Evolutionary conservation across 2,888 invertebrate genomes (phyloP), one percentile per base, ranked within the genome.

Genomic region (Drosophila kokeensis): DNA sequence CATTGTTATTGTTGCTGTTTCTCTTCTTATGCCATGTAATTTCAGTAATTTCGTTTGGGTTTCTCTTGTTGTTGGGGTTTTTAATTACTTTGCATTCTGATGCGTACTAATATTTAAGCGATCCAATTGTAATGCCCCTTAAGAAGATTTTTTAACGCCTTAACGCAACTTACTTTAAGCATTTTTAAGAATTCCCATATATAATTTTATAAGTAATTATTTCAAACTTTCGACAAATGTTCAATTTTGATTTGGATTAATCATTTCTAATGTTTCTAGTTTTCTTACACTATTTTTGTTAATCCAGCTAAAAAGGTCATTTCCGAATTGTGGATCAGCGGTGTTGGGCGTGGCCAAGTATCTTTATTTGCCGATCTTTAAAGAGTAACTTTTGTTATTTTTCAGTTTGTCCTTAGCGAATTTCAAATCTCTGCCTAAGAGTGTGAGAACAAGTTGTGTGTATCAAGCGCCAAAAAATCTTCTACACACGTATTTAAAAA

Each of bases 11-110:
- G 52, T 63, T 60, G 42, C 13, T 69, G 57, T 36, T 71, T 27
- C 32, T 64, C 49, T 45, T 72, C 69, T 68, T 79, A 63, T 66
- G 57, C 45, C 61, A 62, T 83, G 79, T 74, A 73, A 74, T 82
- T 81, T 72, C 70, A 59, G 82, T 76, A 73, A 84, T 72, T 79
- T 76, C 60, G 65, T 69, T 45, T 77, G 77, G 30, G 64, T 64
- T 24, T 67, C 49, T 62, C 55, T 64, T 67, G 73, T 76, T 69
- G 66, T 73, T 79, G 52, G 59, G 27, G 34, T 69, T 80, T 77
- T 80, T 81, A 74, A 75, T 78, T 79, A 79, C 80, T 76, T 71
- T 76, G 64, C 65, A 79, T 79, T 79, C 53, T 63, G 80, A 79
- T 79, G 76, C 48, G 64, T 67, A 68, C 76, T 76, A 76, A 80